phyloP scores from a whole-genome alignment of 2,888 invertebrate genomes.

The Apocheima hispidaria region DNA sequence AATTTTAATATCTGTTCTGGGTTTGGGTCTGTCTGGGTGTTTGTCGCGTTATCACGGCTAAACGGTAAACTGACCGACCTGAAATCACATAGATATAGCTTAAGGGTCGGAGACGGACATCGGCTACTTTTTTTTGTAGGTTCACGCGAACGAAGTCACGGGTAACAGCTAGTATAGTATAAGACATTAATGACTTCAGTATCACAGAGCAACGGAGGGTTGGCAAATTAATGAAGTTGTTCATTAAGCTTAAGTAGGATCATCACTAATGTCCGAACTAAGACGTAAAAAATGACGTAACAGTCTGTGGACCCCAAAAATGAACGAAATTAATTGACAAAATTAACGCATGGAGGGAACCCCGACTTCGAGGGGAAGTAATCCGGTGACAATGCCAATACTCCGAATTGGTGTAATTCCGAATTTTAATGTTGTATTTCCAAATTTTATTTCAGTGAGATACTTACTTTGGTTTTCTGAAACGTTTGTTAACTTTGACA shows the following conservation, averaged over 20 bases:
- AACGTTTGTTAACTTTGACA: too few relatives aligned
- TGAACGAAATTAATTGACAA: slow-evolving; percentile 42
- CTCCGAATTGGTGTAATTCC: slow-evolving; percentile 16
- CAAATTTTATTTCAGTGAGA: too few relatives aligned
- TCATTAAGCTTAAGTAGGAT: slow-evolving; percentile 79
- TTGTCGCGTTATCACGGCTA: too few relatives aligned
- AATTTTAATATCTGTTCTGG: too few relatives aligned
- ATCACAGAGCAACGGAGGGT: slow-evolving; percentile 53
- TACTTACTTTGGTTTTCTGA: too few relatives aligned
- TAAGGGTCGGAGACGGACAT: too few relatives aligned
- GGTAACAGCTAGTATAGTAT: too few relatives aligned
- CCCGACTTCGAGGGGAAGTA: slow-evolving; percentile 23
- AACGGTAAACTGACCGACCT: too few relatives aligned
- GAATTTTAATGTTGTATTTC: slow-evolving; percentile 21
- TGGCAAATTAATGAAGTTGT: slow-evolving; percentile 78
- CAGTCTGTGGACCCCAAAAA: slow-evolving; percentile 42
- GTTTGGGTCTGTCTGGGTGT: too few relatives aligned
- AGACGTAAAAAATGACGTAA: slow-evolving; percentile 60
- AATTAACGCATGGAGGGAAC: slow-evolving; percentile 37
- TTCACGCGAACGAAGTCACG: too few relatives aligned
- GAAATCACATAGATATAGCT: too few relatives aligned
- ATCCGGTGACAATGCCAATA: slow-evolving; percentile 28
- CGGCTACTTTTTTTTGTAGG: too few relatives aligned
- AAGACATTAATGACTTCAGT: slow-evolving; percentile 17
- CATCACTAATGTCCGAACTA: slow-evolving; percentile 68